Conservation (phyloP, 2,113 vertebrate species). For the Hemiprocne comata region DNA sequence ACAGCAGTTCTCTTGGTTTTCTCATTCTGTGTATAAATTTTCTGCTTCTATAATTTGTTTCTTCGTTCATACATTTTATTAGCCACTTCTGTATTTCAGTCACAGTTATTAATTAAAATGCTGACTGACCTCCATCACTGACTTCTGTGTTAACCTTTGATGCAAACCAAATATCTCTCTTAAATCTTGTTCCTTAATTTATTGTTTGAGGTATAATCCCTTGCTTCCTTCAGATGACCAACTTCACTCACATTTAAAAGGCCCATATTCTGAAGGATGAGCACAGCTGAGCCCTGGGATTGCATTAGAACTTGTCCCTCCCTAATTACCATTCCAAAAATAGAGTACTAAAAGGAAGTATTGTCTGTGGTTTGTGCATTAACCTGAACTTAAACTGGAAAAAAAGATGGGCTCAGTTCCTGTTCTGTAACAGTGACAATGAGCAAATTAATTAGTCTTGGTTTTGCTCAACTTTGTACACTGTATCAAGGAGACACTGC, state of each 20-base stretch:
- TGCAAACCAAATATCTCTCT: neutral
- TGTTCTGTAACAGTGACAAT: neutral
- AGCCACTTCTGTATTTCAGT: neutral
- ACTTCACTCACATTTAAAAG: neutral
- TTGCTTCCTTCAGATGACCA: neutral
- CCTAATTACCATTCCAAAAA: constrained; percentile 26
- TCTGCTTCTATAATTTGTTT: neutral
- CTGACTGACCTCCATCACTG: neutral
- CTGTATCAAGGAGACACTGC: neutral
- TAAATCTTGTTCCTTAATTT: neutral
- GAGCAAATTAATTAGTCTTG: neutral
- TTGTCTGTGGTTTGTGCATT: neutral
- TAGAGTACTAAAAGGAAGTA: neutral
- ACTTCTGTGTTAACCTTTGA: neutral
- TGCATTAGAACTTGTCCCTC: neutral
- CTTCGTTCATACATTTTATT: constrained; percentile 15
- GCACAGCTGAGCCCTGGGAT: neutral
- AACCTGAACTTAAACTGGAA: neutral
- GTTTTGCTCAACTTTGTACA: neutral
- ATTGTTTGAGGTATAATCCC: neutral
- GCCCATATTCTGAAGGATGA: neutral
- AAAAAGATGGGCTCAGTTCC: neutral
- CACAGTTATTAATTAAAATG: constrained; percentile 20
- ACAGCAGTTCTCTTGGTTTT: neutral
- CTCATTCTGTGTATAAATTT: neutral